Evolutionary conservation across 2,797 vertebrate species (phyloP), one percentile per base, ranked within the genome.

Genomic region (Enteromius paludinosus): DNA sequence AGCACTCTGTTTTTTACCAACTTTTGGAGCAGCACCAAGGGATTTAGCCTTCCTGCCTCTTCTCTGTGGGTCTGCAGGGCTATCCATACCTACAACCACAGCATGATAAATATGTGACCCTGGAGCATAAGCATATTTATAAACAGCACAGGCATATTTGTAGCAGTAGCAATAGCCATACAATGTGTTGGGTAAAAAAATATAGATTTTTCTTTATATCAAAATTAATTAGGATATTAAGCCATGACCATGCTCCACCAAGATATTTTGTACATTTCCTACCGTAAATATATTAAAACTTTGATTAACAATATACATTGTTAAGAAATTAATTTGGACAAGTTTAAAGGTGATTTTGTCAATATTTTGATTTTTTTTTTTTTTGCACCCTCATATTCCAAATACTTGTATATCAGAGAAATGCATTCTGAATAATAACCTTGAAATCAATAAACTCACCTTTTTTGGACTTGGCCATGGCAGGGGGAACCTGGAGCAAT

Each of bases 1-100:
- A 33, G 43, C 25, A 38, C 62, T 71, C 49, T 20, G 71, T 23
- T 78, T 79, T 64, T 71, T 80, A 30, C n/a, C 47, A 11, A 47
- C 74, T 25, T 88, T 84, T 17, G 84, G 11, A 87, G 88, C 79
- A 93, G 91, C 91, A 88, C 92, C 85, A 17, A 79, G 70, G n/a
- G 65, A 73, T 82, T 88, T 85, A 4, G 72, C 5, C 82, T 81
- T 87, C n/a, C 77, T 87, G 3, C 87, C 82, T 66, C 88, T 87
- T 17, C 15, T 90, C 87, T 64, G 69, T 14, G 76, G 61, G 28
- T 83, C 72, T 18, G 56, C 52, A 38, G 66, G 43, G 43, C 59
- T 80, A 43, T 83, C 81, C 76, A 80, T 93, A 83, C 94, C 95
- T 89, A 61, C 14, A 83, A 79, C 14, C 25, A 28, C 12, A 71